Percentiles rank a stretch among this genome's conserved stretches.
phyloP scores from a whole-genome alignment of 2,888 invertebrate species.

The Horisme vitalbata region DNA sequence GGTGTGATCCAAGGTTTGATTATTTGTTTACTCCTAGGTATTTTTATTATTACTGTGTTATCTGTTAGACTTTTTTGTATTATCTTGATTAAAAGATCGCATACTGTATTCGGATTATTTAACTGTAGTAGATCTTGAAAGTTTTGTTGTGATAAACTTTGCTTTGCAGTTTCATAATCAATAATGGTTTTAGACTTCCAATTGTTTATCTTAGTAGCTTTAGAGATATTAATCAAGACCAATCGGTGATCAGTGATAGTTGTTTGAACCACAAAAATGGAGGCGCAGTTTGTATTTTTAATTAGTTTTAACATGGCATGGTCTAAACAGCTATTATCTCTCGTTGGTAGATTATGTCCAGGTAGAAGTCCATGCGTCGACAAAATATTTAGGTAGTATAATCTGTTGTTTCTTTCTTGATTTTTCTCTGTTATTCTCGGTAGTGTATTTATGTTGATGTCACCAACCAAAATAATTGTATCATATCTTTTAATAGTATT shows the following conservation, averaged over 20 bases:
- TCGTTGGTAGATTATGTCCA: conserved; percentile 34
- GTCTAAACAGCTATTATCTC: conserved; percentile 31
- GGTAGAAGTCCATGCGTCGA: conserved; percentile 24
- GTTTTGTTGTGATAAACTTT: too few relatives aligned
- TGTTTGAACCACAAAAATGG: conserved; percentile 17
- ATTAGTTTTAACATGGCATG: conserved; percentile 29
- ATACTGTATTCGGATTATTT: too few relatives aligned
- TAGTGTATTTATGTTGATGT: conserved; percentile 37
- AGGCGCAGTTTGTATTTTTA: conserved; percentile 3
- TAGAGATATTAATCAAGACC: too few relatives aligned
- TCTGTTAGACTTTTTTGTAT: neutral
- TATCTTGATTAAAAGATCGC: neutral
- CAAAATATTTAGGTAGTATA: conserved; percentile 28
- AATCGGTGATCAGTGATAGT: conserved; percentile 22
- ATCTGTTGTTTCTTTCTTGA: conserved; percentile 27
- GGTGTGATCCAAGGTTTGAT: conserved; percentile 10
- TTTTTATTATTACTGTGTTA: neutral
- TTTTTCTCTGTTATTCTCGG: conserved; percentile 16
- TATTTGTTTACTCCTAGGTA: conserved; percentile 1
- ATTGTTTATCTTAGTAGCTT: too few relatives aligned
- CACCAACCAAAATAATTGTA: conserved; percentile 32
- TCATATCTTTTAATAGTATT: conserved; percentile 11
- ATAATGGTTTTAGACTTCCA: too few relatives aligned
- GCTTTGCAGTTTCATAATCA: too few relatives aligned
- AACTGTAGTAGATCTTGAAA: too few relatives aligned